Evolutionary conservation across 1,140 invertebrate species (phyloP), one percentile per base, ranked within the genome.

Genomic region (Pseudomyrmex gracilis): DNA sequence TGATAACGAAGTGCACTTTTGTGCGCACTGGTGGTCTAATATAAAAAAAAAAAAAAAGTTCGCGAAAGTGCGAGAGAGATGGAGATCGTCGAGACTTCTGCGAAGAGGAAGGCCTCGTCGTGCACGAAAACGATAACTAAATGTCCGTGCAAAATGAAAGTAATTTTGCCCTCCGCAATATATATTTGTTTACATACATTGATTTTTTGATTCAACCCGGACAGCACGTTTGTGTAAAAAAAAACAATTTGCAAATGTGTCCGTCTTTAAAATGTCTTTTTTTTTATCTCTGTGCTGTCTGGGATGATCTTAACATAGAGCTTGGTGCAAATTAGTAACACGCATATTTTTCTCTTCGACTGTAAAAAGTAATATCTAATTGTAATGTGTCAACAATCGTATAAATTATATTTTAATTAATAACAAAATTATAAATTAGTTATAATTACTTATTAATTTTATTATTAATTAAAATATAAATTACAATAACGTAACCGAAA

Each of bases 1-100:
- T n/a, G 57, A 55, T 63, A 70, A 49, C 73, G n/a, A n/a, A n/a
- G n/a, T n/a, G 17, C 22, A 67, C 34, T 71, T 49, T 70, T 47
- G 51, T 76, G n/a, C 7, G 51, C 53, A 76, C 4, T 34, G 43
- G 43, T 47, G 12, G 10, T 12, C 22, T 51, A 24, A 47, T 60
- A 4, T 55, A 60, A 47, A 3, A 7, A 22, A 60, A 43, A 4
- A 47, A 60, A 47, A 3, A 7, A 22, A 60, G 45, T 82, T 5
- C 34, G 34, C 2, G 12, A 55, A 63, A 12, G 57, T 43, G 51
- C 45, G 51, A 83, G 12, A 90, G 51, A 83, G 12, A 90, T 90
- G 90, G 90, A 90, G 67, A 64, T 90, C 34, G 60, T 90, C n/a
- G 89, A 90, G 7, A 22, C 84, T 64, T 83, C 22, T 47, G 66